Percentiles rank a stretch among this genome's conserved stretches.
Conservation (phyloP, 2,797 vertebrate genomes). For the Danio albolineatus region DNA sequence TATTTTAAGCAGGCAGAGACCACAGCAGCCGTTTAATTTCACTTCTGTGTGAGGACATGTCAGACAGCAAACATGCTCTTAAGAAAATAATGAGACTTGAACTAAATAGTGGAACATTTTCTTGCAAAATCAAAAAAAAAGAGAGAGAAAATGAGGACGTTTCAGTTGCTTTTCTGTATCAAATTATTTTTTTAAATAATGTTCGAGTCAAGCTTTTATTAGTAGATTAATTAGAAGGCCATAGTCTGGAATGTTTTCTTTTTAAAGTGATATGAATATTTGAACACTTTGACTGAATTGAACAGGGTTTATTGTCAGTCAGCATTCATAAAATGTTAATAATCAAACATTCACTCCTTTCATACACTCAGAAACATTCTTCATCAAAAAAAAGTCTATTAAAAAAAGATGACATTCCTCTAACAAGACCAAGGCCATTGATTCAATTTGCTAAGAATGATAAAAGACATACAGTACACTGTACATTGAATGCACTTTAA, state of each 20-base stretch:
- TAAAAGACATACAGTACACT: not conserved
- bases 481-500: not conserved
- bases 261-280: not conserved
- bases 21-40: conserved; percentile 1
- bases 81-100: conserved; percentile 21
- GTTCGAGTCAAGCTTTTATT: not conserved
- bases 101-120: not conserved
- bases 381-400: not conserved
- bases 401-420: not conserved
- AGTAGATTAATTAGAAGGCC: not conserved
- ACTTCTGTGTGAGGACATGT: conserved; percentile 10
- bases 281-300: not conserved
- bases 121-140: not conserved
- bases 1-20: conserved; percentile 7
- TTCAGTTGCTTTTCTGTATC: not conserved
- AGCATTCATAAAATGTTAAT: not conserved
- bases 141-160: not conserved
- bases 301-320: conserved; percentile 8
- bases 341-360: not conserved
- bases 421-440: conserved; percentile 3
- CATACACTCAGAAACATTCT: conserved; percentile 8
- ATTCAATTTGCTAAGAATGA: not conserved
- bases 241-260: not conserved
- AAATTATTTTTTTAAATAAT: not conserved
- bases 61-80: conserved; percentile 11